These are phyloP conservation scores for Orientallactaga sibirica DNA, from an alignment of 2,797 vertebrate genomes.

Conservation along the genomic window DNA sequence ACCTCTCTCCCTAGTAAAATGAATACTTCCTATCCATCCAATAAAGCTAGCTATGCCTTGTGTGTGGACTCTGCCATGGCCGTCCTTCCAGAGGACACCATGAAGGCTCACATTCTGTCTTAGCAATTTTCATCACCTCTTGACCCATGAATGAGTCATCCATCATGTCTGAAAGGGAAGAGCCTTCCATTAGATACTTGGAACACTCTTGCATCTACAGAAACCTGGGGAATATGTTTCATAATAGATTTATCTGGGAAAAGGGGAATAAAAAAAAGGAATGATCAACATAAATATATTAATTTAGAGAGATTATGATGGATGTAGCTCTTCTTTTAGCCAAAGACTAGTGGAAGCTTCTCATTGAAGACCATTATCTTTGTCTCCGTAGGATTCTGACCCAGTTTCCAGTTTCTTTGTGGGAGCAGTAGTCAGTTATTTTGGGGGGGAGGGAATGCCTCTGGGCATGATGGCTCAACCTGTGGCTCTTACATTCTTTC, in stretches of 20 bases:
- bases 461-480: no score
- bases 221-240: not conserved
- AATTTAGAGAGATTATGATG: no score
- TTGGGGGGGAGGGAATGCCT: no score
- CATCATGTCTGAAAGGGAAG: not conserved
- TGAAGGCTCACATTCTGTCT: not conserved
- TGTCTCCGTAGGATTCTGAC: no score
- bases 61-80: not conserved
- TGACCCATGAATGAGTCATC: not conserved
- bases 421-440: no score
- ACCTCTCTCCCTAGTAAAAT: not conserved
- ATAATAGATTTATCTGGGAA: not conserved
- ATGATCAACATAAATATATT: not conserved
- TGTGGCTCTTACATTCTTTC: no score
- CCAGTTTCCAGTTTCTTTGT: no score
- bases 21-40: not conserved
- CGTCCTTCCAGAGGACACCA: not conserved
- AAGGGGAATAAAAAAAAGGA: conserved; percentile 13
- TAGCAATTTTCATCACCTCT: not conserved
- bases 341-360: no score
- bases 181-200: conserved; percentile 19
- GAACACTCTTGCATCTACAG: not conserved
- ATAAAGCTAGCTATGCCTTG: not conserved
- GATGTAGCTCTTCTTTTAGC: no score
- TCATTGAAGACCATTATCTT: no score